These are phyloP conservation scores for Teleiodes luculella DNA, from an alignment of 2,888 invertebrate species.

Conservation along the genomic window DNA sequence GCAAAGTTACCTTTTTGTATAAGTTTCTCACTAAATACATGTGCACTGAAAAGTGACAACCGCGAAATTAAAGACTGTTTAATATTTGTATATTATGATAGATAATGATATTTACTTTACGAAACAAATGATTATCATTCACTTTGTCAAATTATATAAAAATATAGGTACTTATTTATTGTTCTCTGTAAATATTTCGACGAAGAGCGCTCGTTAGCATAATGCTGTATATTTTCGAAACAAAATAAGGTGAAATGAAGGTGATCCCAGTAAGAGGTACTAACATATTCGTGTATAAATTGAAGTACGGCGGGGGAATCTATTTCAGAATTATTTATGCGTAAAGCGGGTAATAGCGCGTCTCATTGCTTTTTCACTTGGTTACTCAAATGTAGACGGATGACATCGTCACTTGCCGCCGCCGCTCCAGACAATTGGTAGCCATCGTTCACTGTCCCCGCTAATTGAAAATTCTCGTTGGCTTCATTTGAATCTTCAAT, in stretches of 20 bases:
- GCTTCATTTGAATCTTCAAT: constrained; percentile 72
- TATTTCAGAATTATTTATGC: constrained; percentile 58
- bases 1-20: too few species aligned
- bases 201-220: background rate
- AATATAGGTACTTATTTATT: too few species aligned
- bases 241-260: constrained; percentile 8
- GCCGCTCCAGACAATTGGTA: constrained; percentile 69
- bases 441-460: constrained; percentile 71
- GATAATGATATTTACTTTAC: too few species aligned
- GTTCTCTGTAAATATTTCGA: background rate
- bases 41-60: too few species aligned
- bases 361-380: constrained; percentile 75
- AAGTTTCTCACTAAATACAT: too few species aligned
- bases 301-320: constrained; percentile 35
- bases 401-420: constrained; percentile 54
- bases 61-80: too few species aligned
- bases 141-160: too few species aligned
- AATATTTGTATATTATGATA: too few species aligned
- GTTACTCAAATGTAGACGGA: constrained; percentile 75
- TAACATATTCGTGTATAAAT: constrained; percentile 9
- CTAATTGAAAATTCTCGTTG: constrained; percentile 75
- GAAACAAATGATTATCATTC: too few species aligned
- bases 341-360: constrained; percentile 69
- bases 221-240: background rate
- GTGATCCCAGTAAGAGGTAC: background rate